Evolutionary conservation across 2,113 vertebrate genomes (phyloP), one percentile per base, ranked within the genome.

Genomic region (Halichoerus grypus): DNA sequence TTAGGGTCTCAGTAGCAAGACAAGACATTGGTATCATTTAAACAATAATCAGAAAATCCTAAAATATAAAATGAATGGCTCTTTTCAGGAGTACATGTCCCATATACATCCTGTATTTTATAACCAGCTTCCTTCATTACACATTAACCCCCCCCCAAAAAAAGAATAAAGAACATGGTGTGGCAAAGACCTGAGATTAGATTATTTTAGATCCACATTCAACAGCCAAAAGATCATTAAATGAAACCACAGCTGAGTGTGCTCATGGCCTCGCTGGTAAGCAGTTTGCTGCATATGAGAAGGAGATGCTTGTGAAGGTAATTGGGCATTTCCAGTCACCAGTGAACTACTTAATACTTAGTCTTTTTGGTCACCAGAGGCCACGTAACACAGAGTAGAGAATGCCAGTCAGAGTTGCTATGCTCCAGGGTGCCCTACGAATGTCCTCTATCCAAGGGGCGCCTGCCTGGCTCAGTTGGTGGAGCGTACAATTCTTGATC

Each of bases 41-140:
- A 80, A 90, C 31, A 89, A 65, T 90, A 90, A 71, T 93, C 31
- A 77, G 61, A 93, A 86, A 72, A 77, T 92, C 57, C 12, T 83
- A 71, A 77, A 79, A 88, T 59, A 77, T 95, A n/a, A 69, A 93
- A 88, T 33, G 33, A 91, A 42, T 82, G 28, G 6, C 33, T 92
- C 1, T 81, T 95, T 91, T 82, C 91, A 82, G 55, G 53, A 67
- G 33, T 6, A 9, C 67, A 36, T 76, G 53, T 77, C 71, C 22
- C 53, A 84, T 59, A 31, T 69, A 57, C 24, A 57, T 46, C 24
- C 36, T 83, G 18, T 83, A n/a, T 92, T 88, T 96, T 83, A 63
- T 82, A 88, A 88, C 76, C 1, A 10, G 51, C 24, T n/a, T 67
- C 33, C 76, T 88, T 86, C 91, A 55, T 96, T 87, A 77, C 21